Base-by-base conservation (phyloP, 2,888 invertebrate species). In the Macrosoma leucophasiata region DNA sequence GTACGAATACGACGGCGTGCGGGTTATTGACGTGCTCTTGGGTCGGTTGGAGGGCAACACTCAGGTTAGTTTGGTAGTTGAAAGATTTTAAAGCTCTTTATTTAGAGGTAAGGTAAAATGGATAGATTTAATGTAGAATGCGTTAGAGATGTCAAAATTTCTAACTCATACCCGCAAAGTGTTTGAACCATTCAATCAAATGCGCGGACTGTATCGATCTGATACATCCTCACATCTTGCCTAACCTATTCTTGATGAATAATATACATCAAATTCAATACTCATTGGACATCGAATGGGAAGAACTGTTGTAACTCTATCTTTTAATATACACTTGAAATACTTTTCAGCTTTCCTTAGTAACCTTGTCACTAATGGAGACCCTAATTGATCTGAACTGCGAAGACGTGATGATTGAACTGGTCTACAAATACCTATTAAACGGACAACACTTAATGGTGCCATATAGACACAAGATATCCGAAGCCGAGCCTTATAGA, bases 321-420 rank as follows among this genome's bases (percentile, higher is more conserved):
- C 17, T 5, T n/a, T n/a, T n/a, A n/a, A n/a, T n/a, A n/a, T n/a
- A n/a, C 14, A 24, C 9, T 1, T 5, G 10, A 26, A 20, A 29
- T 24, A 10, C 12, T n/a, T 73, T 61, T 47, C 82, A 91, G 89
- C 73, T 94, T 9, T 94, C 96, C 44, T 87, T 97, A 55, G 95
- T 97, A 6, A 94, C 97, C 0, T 79, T 98, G 52, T 91, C 95
- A 0, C 77, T 98, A 7, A 94, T 98, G 73, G 93, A 96, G 66
- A 96, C 96, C 0, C 84, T 98, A 39, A 87, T 98, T 30, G 92
- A 94, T 55, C 82, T 98, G 41, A 94, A 97, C 73, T 97, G 96
- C 76, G 98, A 98, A 74, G 98, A 98, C 70, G 90, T 98, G 25
- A 95, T 98, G 94, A 82, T 96, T 52, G 96, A 97, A 62, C 82